Evolutionary conservation across 1,140 invertebrate species (phyloP), one percentile per base, ranked within the genome.

Genomic region (Hyposmocoma kahamanoa): DNA sequence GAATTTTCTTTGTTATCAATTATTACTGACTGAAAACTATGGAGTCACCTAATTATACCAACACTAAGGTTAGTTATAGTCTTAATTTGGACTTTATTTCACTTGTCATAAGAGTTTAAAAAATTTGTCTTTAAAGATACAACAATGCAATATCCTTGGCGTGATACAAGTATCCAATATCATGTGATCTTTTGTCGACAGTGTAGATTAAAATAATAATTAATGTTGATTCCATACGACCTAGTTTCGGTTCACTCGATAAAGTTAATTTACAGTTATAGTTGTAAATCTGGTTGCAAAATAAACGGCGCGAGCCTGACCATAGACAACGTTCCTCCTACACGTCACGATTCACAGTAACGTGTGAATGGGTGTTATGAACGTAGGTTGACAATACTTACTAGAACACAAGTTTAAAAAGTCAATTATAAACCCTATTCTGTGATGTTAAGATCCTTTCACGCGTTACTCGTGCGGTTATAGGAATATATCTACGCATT

Each of bases 201-300:
- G 79, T 73, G 79, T 76, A 84, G 81, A 84, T 84, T 82, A 81
- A 69, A 80, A 66, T 73, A 73, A 83, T 80, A 84, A 84, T 84
- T 83, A 84, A 83, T 84, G 79, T 77, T 85, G 77, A 85, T 85
- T 85, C 79, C 79, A 85, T 85, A 85, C 79, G 81, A 83, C 81
- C 81, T 83, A 85, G 71, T 70, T 85, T 74, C 68, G 65, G 72
- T 59, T 64, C 65, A 73, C 67, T 80, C 76, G 78, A 81, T 82
- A 84, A 82, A 84, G 69, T 81, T 80, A 82, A 84, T 84, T 82
- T 84, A 84, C 78, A 80, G 80, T 84, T 84, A 82, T 82, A 80
- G 81, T 78, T 80, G 72, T 79, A 84, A 82, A 82, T 84, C 76
- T 80, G 67, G 72, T 84, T 84, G 76, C 81, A 79, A 82, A 79